These are phyloP conservation scores for Eupithecia abbreviata DNA, from an alignment of 2,888 invertebrate species.

Conservation along the genomic window DNA sequence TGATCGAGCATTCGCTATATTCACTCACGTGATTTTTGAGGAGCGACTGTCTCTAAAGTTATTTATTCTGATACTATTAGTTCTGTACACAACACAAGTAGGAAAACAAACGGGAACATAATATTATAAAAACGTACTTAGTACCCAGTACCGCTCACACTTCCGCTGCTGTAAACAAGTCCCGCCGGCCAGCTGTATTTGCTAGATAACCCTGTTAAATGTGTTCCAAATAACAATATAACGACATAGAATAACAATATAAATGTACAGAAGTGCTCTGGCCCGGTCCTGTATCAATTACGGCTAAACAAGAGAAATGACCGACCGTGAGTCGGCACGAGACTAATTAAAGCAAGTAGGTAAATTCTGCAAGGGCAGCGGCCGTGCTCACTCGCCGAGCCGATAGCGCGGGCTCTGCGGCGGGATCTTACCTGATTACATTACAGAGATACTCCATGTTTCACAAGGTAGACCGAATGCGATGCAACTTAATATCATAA, in stretches of 20 bases:
- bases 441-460: not conserved
- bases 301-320: slow-evolving; percentile 82
- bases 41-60: not conserved
- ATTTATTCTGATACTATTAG: not conserved
- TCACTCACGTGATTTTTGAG: not conserved
- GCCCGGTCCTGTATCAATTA: slow-evolving; percentile 78
- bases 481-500: not conserved
- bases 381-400: slow-evolving; percentile 54
- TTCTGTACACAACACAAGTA: not conserved
- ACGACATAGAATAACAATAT: not conserved
- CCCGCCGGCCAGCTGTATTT: slow-evolving; percentile 4
- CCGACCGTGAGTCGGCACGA: slow-evolving; percentile 75
- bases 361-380: slow-evolving; percentile 69
- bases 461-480: not conserved
- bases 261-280: not conserved
- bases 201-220: not conserved
- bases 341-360: slow-evolving; percentile 81
- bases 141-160: not conserved
- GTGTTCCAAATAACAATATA: slow-evolving; percentile 11
- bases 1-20: not conserved
- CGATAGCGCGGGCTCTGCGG: slow-evolving; percentile 16
- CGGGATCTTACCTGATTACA: not conserved
- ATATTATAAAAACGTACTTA: not conserved
- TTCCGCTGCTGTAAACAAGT: slow-evolving; percentile 1
- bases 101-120: not conserved